These are phyloP conservation scores for Scytalopus superciliaris DNA, from an alignment of 2,113 vertebrate species.

Conservation along the genomic window DNA sequence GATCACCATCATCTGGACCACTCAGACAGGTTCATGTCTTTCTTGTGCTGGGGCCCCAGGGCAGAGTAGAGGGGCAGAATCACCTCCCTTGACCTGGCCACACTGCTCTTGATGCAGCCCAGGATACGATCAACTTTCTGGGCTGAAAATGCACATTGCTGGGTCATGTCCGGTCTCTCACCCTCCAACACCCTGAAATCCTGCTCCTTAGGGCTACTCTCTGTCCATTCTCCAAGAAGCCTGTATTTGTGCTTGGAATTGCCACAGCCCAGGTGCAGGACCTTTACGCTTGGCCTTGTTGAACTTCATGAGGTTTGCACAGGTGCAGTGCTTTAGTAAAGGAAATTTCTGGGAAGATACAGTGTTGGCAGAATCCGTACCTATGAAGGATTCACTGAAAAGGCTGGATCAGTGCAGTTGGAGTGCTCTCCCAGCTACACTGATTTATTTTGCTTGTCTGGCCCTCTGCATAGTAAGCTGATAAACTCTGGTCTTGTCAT, in stretches of 20 bases:
- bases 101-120: not conserved
- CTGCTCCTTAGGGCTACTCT: not conserved
- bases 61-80: not conserved
- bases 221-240: not conserved
- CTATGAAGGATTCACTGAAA: not conserved
- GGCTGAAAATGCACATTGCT: not conserved
- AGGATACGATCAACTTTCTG: fast-evolving
- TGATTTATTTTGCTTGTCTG: not conserved
- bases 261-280: not conserved
- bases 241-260: not conserved
- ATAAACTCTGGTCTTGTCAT: not conserved
- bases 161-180: not conserved
- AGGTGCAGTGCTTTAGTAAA: not conserved
- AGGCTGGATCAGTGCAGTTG: not conserved
- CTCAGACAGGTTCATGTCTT: fast-evolving
- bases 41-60: too few species aligned
- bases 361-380: not conserved
- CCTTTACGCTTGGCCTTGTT: not conserved
- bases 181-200: fast-evolving
- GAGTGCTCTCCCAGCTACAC: not conserved
- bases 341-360: not conserved
- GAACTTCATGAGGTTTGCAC: not conserved
- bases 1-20: not conserved
- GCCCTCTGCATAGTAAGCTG: not conserved
- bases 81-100: not conserved